Evolutionary conservation across 2,113 vertebrate species (phyloP), one percentile per base, ranked within the genome.

Genomic region (Toxotes chatareus): DNA sequence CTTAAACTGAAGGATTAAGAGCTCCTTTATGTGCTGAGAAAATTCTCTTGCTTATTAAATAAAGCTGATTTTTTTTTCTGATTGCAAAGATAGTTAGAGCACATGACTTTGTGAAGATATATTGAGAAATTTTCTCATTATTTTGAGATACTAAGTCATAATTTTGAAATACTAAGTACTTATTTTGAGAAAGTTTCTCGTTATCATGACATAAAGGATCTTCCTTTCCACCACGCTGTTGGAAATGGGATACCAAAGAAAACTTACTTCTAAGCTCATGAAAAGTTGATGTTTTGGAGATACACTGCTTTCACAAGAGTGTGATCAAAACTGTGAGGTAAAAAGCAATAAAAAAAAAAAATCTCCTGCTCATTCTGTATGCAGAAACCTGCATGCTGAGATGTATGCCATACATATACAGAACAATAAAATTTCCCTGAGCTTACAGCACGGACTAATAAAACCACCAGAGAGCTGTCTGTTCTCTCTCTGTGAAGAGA

Each of bases 371-470:
- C 4, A 57, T 79, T 65, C 31, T 56, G 64, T 88, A 79, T 75
- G 74, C 64, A 57, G 68, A 12, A 56, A 65, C 40, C 68, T 1
- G 42, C 76, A 66, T 32, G 59, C 73, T 32, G 36, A 73, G 68
- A 73, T 59, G 57, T 34, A 19, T 53, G 8, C 12, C 27, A 31
- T 44, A 66, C 66, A 79, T 47, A 55, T 60, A 74, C 65, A 72
- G 40, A 63, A 21, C 79, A 55, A 63, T 81, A 60, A 83, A 61
- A 55, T 64, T 12, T 86, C 53, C 56, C 21, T 65, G 57, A 77
- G 69, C 73, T 57, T 79, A 46, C 69, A 71, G 63, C 53, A 0
- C n/a, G 7, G 27, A 55, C 63, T 83, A 77, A 83, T 87, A 80
- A 87, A 79, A 66, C 63, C 79, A 81, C 32, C 4, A 32, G 44